phyloP scores from a whole-genome alignment of 2,888 invertebrate genomes.

The Melanchra persicariae region DNA sequence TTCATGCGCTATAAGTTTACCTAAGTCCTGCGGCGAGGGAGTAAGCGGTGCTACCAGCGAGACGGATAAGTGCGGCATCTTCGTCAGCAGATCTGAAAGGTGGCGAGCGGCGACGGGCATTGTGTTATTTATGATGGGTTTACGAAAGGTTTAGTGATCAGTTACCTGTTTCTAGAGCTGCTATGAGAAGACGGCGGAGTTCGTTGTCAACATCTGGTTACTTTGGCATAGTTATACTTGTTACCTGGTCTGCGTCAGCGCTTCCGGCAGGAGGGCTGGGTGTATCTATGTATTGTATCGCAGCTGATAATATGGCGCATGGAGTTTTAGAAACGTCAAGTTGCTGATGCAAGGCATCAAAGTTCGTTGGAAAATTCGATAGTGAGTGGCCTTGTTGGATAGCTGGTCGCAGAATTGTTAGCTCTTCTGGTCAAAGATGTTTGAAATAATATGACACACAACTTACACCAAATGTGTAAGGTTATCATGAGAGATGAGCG shows the following conservation, averaged over 20 bases:
- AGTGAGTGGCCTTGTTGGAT: background rate
- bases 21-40: slow-evolving; percentile 22
- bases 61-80: slow-evolving; percentile 63
- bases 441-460: too few relatives aligned
- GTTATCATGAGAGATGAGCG: background rate
- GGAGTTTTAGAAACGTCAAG: background rate
- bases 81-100: slow-evolving; percentile 54
- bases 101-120: slow-evolving; percentile 24
- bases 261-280: background rate
- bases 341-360: background rate
- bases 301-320: slow-evolving; percentile 25
- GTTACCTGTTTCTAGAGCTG: slow-evolving; percentile 32
- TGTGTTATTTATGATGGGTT: slow-evolving; percentile 30
- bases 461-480: too few relatives aligned
- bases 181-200: background rate
- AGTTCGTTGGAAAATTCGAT: background rate
- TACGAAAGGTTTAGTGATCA: background rate
- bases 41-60: slow-evolving; percentile 36
- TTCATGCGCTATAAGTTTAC: slow-evolving; percentile 32
- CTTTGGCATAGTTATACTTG: slow-evolving; percentile 21
- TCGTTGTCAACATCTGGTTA: background rate
- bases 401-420: background rate
- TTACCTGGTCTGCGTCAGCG: background rate
- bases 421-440: too few relatives aligned
- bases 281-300: background rate